Evolutionary conservation across 2,888 invertebrate species (phyloP).

Genomic region (Philereme vetulata): DNA sequence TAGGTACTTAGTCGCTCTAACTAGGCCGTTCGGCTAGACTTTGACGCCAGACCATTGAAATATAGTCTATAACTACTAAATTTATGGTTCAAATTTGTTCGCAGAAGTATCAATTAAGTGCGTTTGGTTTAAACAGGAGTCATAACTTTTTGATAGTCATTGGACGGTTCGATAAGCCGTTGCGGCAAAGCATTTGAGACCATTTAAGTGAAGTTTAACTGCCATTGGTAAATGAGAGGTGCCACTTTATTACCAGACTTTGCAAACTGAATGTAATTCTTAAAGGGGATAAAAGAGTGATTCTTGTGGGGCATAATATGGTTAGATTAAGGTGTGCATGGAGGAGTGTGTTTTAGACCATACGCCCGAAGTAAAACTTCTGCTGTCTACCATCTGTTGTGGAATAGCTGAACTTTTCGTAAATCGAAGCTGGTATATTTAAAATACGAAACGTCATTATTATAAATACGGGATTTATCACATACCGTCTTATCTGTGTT

Average conservation of each 20-base stretch:
- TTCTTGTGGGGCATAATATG: no score
- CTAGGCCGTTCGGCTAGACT: constrained; percentile 12
- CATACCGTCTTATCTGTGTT: no score
- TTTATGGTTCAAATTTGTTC: constrained; percentile 3
- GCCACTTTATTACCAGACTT: constrained; percentile 2
- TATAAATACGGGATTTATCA: no score
- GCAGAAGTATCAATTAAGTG: constrained; percentile 7
- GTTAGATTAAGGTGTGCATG: no score
- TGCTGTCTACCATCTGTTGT: no score
- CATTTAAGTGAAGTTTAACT: constrained; percentile 3
- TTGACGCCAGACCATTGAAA: constrained; percentile 8
- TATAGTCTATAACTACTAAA: background rate
- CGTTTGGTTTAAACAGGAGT: constrained; percentile 5
- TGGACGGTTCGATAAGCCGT: constrained; percentile 7
- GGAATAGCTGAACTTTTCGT: no score
- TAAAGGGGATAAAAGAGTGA: background rate
- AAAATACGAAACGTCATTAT: no score
- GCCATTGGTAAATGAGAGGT: background rate
- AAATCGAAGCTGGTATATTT: no score
- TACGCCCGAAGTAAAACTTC: no score
- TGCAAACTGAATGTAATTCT: background rate
- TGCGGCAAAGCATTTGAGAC: background rate
- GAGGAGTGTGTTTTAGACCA: no score
- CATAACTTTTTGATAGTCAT: constrained; percentile 19
- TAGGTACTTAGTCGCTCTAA: constrained; percentile 7